These are phyloP conservation scores for Machimus atricapillus DNA, from an alignment of 2,888 invertebrate genomes.

Conservation along the genomic window DNA sequence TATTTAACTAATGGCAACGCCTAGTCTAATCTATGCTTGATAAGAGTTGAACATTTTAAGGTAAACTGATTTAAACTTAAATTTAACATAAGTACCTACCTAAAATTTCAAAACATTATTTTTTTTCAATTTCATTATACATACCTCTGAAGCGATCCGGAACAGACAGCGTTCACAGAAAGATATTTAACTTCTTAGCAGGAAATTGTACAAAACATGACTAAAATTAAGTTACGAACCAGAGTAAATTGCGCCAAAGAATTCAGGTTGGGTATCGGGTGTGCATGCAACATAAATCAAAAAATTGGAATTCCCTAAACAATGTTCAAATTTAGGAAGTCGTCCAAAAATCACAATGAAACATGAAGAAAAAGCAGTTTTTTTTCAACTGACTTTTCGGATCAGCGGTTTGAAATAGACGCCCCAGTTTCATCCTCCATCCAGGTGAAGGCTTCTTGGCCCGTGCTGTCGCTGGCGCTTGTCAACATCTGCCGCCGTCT, in stretches of 20 bases:
- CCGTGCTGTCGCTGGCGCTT: conserved; percentile 7
- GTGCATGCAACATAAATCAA: background rate
- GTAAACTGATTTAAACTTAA: no score
- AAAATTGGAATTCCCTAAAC: background rate
- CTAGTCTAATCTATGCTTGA: no score
- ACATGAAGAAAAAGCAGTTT: background rate
- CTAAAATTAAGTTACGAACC: background rate
- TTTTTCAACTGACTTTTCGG: conserved; percentile 19
- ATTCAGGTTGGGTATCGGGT: background rate
- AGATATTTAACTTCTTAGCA: no score
- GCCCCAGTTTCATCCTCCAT: conserved; percentile 1
- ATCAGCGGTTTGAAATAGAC: background rate
- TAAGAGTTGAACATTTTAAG: no score
- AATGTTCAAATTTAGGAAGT: background rate
- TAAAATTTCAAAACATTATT: no score
- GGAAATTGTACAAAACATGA: background rate
- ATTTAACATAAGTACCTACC: no score
- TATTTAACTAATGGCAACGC: no score
- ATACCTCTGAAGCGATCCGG: no score
- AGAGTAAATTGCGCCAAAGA: background rate
- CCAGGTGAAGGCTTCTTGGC: conserved; percentile 30
- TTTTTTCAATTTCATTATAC: no score
- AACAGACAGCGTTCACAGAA: no score
- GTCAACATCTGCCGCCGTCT: background rate
- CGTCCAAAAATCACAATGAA: background rate